Evolutionary conservation across 2,888 invertebrate species (phyloP).

Genomic region (Conus canariensis): DNA sequence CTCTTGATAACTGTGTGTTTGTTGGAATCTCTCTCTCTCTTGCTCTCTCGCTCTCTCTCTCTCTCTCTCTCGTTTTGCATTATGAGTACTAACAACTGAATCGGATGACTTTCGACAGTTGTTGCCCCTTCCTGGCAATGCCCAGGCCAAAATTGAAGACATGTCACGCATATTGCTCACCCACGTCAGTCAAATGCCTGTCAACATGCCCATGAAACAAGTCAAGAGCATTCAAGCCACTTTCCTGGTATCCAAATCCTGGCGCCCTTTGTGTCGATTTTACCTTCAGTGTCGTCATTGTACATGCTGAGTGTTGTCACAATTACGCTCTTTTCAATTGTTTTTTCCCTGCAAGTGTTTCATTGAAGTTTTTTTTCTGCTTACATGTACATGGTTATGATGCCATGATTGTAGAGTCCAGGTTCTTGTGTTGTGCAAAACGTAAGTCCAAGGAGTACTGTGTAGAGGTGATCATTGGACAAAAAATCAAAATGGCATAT

Average conservation of each 20-base stretch:
- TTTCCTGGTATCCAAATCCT: conserved; percentile 52
- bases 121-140: conserved; percentile 76
- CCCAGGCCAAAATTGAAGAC: conserved; percentile 97
- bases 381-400: no score
- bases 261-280: not conserved
- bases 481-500: no score
- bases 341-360: no score
- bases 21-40: not conserved
- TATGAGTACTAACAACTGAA: not conserved
- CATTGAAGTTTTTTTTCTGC: no score
- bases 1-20: no score
- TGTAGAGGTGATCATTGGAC: no score
- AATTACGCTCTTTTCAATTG: not conserved
- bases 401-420: no score
- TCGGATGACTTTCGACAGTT: conserved; percentile 62
- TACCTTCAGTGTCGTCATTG: not conserved
- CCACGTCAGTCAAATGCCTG: conserved; percentile 77
- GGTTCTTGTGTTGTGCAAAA: no score
- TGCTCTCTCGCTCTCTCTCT: not conserved
- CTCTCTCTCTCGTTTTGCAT: not conserved
- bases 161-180: conserved; percentile 95
- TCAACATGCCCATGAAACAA: conserved; percentile 74
- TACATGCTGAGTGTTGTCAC: not conserved
- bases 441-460: no score
- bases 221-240: conserved; percentile 62